Percentiles rank a stretch among this genome's conserved stretches.
Evolutionary conservation across 1,140 invertebrate species (phyloP).

Genomic region (Heliothis subflexa): DNA sequence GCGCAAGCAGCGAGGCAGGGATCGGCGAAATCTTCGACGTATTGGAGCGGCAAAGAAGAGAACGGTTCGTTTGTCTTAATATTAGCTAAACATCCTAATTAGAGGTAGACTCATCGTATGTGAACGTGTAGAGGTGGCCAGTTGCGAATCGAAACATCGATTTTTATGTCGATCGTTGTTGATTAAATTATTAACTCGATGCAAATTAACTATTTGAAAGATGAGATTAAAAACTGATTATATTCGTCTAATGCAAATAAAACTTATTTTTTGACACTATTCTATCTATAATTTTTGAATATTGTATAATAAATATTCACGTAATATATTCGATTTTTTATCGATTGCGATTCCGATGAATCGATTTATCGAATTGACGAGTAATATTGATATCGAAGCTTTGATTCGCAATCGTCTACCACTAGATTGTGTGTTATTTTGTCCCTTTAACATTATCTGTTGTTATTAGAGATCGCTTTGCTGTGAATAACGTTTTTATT

Average conservation of each 20-base stretch:
- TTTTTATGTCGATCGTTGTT: not conserved
- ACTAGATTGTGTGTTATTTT: constrained; percentile 68
- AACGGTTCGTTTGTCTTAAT: constrained; percentile 77
- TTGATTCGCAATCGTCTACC: constrained; percentile 22
- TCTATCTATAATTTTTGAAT: no score
- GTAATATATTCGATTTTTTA: not conserved
- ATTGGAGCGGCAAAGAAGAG: constrained; percentile 84
- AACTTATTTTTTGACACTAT: no score
- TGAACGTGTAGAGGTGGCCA: constrained; percentile 55
- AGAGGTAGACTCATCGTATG: constrained; percentile 74
- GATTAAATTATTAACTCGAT: not conserved
- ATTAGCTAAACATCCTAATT: constrained; percentile 61
- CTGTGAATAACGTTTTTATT: constrained; percentile 22
- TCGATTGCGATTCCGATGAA: not conserved
- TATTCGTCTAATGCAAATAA: no score
- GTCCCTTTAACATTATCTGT: constrained; percentile 65
- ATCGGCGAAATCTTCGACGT: constrained; percentile 77
- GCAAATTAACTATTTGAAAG: not conserved
- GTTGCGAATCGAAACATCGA: constrained; percentile 1
- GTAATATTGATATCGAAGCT: not conserved
- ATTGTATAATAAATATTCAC: no score
- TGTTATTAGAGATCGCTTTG: constrained; percentile 56
- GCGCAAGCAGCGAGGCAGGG: constrained; percentile 83
- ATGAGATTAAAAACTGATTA: not conserved
- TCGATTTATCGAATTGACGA: not conserved